phyloP scores from a whole-genome alignment of 1,140 invertebrate species.

The Microvelia longipes region DNA sequence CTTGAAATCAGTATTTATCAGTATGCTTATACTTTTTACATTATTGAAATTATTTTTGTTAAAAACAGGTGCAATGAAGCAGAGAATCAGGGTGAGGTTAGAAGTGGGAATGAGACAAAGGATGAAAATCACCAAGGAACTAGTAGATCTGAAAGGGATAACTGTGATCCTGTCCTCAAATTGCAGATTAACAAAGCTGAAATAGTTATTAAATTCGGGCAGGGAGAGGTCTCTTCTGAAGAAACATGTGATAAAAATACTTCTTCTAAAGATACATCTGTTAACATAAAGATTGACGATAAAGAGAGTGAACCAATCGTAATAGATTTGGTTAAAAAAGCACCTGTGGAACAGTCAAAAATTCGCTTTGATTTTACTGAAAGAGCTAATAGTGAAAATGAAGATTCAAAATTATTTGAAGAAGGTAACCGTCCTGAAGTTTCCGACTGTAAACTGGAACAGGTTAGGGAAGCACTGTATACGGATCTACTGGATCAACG shows the following conservation, averaged over 20 bases:
- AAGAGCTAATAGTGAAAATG: slow-evolving; percentile 12
- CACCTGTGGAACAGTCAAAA: slow-evolving; percentile 19
- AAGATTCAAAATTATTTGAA: slow-evolving; percentile 1
- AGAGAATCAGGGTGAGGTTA: not conserved
- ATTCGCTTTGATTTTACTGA: slow-evolving; percentile 19
- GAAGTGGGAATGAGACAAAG: not conserved
- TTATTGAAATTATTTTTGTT: no score
- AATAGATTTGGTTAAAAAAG: slow-evolving; percentile 19
- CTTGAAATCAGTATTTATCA: no score
- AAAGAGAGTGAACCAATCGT: slow-evolving; percentile 20
- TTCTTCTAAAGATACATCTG: slow-evolving; percentile 17
- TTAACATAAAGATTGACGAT: slow-evolving; percentile 24
- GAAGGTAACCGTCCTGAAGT: slow-evolving; percentile 6
- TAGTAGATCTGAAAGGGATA: not conserved
- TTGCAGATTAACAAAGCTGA: slow-evolving; percentile 26
- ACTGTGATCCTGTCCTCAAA: slow-evolving; percentile 22
- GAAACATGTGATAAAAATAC: slow-evolving; percentile 8
- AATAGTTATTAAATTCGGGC: slow-evolving; percentile 26
- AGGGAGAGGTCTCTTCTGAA: slow-evolving; percentile 10
- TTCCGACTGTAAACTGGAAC: slow-evolving; percentile 1
- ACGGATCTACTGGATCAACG: not conserved
- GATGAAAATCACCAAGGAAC: not conserved
- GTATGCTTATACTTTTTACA: no score
- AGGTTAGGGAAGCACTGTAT: not conserved
- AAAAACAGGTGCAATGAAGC: not conserved